These are phyloP conservation scores for Papilio xuthus DNA, from an alignment of 1,140 invertebrate species.

Conservation along the genomic window DNA sequence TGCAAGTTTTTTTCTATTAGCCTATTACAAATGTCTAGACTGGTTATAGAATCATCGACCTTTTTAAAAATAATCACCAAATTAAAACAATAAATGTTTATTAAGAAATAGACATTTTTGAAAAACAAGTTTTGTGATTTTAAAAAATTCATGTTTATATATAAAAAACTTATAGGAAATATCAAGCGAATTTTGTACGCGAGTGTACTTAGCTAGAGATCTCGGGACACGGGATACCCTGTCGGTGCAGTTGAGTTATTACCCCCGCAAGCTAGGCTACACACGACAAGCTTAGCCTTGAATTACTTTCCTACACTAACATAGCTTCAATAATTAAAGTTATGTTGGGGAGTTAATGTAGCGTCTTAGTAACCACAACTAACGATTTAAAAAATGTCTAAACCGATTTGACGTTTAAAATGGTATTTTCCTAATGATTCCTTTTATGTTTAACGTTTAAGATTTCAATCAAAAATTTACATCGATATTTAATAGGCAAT, in stretches of 20 bases:
- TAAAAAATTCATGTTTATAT: background rate
- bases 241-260: conserved; percentile 65
- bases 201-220: conserved; percentile 52
- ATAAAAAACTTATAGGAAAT: conserved; percentile 52
- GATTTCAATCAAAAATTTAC: too few species aligned
- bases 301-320: background rate
- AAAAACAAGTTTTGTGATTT: background rate
- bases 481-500: too few species aligned
- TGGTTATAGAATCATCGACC: background rate
- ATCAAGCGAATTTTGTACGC: conserved; percentile 53
- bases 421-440: too few species aligned
- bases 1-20: background rate
- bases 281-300: conserved; percentile 31
- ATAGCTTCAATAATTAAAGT: background rate
- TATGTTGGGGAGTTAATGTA: background rate
- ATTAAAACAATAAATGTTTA: background rate
- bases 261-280: conserved; percentile 48
- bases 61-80: background rate
- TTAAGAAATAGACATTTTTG: background rate
- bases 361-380: too few species aligned
- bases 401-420: too few species aligned
- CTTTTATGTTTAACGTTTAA: too few species aligned
- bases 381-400: too few species aligned
- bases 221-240: conserved; percentile 61
- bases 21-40: background rate